Evolutionary conservation across 2,797 vertebrate species (phyloP).

Genomic region (Babyrousa celebensis): DNA sequence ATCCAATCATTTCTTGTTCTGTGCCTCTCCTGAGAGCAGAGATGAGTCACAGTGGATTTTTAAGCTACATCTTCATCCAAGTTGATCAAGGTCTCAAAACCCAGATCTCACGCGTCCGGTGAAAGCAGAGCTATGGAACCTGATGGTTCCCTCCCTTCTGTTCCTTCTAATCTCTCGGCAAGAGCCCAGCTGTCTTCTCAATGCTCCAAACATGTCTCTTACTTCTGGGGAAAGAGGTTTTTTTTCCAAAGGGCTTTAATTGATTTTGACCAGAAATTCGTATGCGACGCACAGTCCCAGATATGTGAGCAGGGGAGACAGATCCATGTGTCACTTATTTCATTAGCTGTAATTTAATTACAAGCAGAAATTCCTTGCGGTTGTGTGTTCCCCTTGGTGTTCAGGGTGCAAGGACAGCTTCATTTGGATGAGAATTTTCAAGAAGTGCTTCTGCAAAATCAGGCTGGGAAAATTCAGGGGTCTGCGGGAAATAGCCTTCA

Average conservation of each 20-base stretch:
- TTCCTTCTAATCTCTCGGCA: neutral
- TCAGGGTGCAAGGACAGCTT: conserved; percentile 2
- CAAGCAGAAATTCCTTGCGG: conserved; percentile 45
- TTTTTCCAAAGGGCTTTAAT: conserved; percentile 35
- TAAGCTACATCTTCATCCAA: neutral
- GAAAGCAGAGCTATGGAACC: neutral
- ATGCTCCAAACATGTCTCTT: neutral
- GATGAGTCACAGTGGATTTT: neutral
- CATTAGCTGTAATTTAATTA: conserved; percentile 72
- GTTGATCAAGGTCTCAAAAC: neutral
- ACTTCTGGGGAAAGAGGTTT: neutral
- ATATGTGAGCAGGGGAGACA: conserved; percentile 3
- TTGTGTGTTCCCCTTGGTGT: conserved; percentile 23
- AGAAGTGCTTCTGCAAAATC: conserved; percentile 52
- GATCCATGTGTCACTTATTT: conserved; percentile 5
- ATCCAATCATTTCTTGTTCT: neutral
- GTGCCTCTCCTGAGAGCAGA: neutral
- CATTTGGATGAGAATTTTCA: neutral
- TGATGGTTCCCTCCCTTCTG: neutral
- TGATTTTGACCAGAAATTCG: conserved; percentile 65
- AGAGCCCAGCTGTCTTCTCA: neutral
- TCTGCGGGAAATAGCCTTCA: neutral
- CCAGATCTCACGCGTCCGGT: neutral
- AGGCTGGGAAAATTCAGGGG: neutral
- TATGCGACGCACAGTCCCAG: neutral